Base-by-base conservation (phyloP, 2,888 invertebrate genomes). In the Nemotelus nigrinus region DNA sequence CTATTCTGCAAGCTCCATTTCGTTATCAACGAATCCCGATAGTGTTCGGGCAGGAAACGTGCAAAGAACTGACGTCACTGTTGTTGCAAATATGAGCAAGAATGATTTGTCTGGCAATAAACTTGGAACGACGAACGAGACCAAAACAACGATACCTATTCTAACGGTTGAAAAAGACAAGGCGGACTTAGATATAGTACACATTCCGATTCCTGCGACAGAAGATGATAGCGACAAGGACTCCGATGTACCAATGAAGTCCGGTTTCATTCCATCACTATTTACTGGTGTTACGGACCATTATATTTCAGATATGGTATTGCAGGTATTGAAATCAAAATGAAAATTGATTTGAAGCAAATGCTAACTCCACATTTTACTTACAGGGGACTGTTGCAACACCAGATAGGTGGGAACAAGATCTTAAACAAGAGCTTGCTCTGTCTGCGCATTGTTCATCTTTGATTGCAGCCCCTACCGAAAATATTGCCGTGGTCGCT, bases 401-500 rank as follows among this genome's bases (percentile, higher is more conserved):
- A 43, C 89, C 90, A 47, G 85, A 85, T 5, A 86, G 86, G 75
- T 93, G 92, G 92, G 92, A 92, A 85, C 84, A 85, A 75, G 84
- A 84, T 79, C 83, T 91, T 58, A 88, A 88, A 78, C 88, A 88
- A 80, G 90, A 91, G 84, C 84, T 91, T 65, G 84, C 87, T 68
- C 82, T 90, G 79, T 86, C 89, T 45, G 87, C 89, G 50, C 88
- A 88, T 81, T 88, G 89, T 72, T 86, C 87, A 53, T 88, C 90
- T 41, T 85, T 92, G 55, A 95, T 94, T 83, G 92, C 93, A 82
- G 90, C 92, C 55, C 90, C 94, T 0, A 89, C 92, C 72, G 95
- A 96, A 86, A 92, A 95, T 71, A 90, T 96, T 60, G 96, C 95
- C 80, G 93, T 97, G 80, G 89, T 96, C 50, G 96, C 94, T 0